These are phyloP conservation scores for Microchirus variegatus DNA, from an alignment of 2,797 vertebrate genomes.

Conservation along the genomic window DNA sequence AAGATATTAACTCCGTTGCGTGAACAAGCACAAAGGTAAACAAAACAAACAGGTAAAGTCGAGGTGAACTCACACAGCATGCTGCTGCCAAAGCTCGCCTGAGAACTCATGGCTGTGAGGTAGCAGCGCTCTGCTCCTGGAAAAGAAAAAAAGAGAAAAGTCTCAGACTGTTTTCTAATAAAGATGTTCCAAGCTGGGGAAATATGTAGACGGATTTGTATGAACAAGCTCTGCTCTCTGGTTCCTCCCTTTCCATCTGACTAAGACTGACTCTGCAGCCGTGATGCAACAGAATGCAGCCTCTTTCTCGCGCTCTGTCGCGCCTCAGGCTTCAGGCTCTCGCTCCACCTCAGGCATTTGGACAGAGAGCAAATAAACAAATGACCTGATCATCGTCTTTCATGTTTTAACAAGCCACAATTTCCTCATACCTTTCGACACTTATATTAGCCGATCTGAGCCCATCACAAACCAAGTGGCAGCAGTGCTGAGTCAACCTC, in stretches of 20 bases:
- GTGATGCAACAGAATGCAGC: no score
- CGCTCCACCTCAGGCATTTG: neutral
- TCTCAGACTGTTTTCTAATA: neutral
- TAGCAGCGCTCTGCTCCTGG: slow-evolving; percentile 40
- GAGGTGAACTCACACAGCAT: slow-evolving; percentile 76
- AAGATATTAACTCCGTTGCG: neutral
- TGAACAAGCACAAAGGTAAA: slow-evolving; percentile 7
- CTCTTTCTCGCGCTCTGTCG: neutral
- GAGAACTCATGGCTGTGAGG: slow-evolving; percentile 73
- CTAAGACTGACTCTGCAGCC: no score
- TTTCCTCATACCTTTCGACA: neutral
- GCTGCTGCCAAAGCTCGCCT: slow-evolving; percentile 57
- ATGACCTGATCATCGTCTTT: neutral
- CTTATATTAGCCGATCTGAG: neutral
- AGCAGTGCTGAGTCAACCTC: slow-evolving; percentile 39
- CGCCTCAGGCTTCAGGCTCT: neutral
- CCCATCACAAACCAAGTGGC: neutral
- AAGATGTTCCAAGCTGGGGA: neutral
- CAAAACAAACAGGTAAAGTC: neutral
- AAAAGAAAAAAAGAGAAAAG: slow-evolving; percentile 21
- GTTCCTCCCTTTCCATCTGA: neutral
- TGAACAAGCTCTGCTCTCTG: neutral
- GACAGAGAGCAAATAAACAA: neutral
- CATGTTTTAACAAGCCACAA: slow-evolving; percentile 39
- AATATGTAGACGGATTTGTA: neutral